Base-by-base conservation (phyloP, 2,888 invertebrate genomes). In the Periphyllus acericola region DNA sequence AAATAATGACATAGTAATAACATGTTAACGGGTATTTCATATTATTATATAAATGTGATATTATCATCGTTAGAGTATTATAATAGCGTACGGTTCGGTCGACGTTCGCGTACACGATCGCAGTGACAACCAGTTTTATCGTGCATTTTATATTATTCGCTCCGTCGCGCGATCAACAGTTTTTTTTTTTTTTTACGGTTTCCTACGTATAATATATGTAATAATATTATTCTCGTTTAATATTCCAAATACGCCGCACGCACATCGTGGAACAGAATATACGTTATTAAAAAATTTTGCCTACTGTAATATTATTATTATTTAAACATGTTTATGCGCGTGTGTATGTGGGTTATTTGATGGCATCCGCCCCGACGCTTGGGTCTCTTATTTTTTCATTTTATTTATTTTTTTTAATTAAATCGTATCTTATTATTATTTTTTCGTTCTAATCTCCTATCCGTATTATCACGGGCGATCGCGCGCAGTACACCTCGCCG, bases 71-170 rank as follows among this genome's bases (percentile, higher is more conserved):
- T 55, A 55, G 0, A 32, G 1, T 60, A 60, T 79, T 60, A 60
- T 60, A n/a, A n/a, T n/a, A n/a, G n/a, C 32, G 25, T 19, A 66
- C 66, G 8, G 25, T 66, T 66, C 6, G n/a, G 25, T 66, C n/a
- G 66, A 9, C 25, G 66, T 21, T 55, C 55, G 17, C n/a, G 34
- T 60, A 79, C 79, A 79, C 55, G 81, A 81, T 68, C 40, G 68
- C 66, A 68, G 81, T 81, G 68, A 68, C 68, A 40, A 68, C 81
- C 81, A 68, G 81, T 81, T 81, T 68, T 81, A 60, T 79, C 34
- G 60, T 36, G 34, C 34, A 60, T 79, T 79, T 55, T 60, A 79
- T 79, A 79, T 79, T 79, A 60, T 60, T 60, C 55, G 79, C 34
- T 34, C 25, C 25, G 34, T 78, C 55, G 17, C 79, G 34, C 79